Conservation (phyloP, 2,113 vertebrate genomes). For the Gyps fulvus region DNA sequence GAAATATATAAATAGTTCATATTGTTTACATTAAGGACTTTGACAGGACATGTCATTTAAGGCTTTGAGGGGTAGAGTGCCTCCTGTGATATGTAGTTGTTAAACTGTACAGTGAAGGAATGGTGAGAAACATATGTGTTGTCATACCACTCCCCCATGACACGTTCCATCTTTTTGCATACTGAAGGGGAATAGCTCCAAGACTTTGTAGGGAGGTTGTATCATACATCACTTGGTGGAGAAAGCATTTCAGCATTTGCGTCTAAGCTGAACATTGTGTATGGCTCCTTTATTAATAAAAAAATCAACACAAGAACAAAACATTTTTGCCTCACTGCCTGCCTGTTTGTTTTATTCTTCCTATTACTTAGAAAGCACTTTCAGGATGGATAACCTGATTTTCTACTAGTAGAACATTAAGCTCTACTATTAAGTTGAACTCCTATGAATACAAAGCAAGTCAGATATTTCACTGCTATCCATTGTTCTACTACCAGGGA, state of each 20-base stretch:
- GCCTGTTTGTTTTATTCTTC: neutral
- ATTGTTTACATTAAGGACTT: slow-evolving; percentile 5
- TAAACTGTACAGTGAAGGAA: slow-evolving; percentile 4
- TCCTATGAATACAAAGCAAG: neutral
- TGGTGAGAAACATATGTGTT: slow-evolving; percentile 38
- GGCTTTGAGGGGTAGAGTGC: neutral
- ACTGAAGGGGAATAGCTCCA: neutral
- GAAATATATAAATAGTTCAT: neutral
- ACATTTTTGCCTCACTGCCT: neutral
- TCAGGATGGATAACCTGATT: neutral
- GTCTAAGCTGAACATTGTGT: neutral
- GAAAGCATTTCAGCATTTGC: neutral
- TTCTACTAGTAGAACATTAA: neutral
- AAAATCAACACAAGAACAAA: neutral
- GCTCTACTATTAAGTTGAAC: neutral
- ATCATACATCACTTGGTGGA: neutral
- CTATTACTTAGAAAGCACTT: neutral
- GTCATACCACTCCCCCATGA: slow-evolving; percentile 14
- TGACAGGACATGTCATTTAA: neutral
- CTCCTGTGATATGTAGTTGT: neutral
- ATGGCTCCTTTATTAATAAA: neutral
- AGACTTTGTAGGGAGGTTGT: neutral
- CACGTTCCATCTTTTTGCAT: slow-evolving; percentile 7
- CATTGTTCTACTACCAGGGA: neutral
- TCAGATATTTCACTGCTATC: neutral